Base-by-base conservation (phyloP, 2,888 invertebrate species). In the Melangyna quadrimaculata region DNA sequence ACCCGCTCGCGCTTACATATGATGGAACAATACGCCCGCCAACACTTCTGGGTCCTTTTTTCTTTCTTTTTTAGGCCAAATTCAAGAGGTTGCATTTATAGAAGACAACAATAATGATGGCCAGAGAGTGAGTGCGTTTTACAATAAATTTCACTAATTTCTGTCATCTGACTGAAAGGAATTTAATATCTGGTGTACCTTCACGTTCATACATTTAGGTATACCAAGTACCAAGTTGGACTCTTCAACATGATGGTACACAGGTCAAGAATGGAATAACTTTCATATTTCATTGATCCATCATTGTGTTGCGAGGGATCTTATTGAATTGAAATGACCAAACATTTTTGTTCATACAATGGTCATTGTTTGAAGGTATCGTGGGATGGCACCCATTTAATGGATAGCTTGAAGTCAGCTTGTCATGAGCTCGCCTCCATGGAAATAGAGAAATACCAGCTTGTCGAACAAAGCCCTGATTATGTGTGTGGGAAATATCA, bases 91-190 rank as follows among this genome's bases (percentile, higher is more conserved):
- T 70, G 74, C 53, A 77, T 53, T 48, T 70, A 48, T 45, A 27
- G 17, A 70, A 40, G 40, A 29, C 22, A 45, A 57, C 40, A 43
- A 72, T 24, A 63, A 43, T 43, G 43, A 63, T 63, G 45, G 32
- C 29, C 14, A 6, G 29, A 55, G 51, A 51, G 51, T 51, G 67
- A 80, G 73, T 73, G 81, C 77, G 73, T 81, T 81, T 78, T 81
- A 91, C 92, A 91, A 91, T 91, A 91, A 91, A 91, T 92, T 92
- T 92, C 91, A 91, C 91, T 91, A 91, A 91, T 91, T 91, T 91
- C 91, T 92, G 91, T 91, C 91, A 91, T 91, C 91, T 90, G 88
- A 89, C 89, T 90, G 70, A 87, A 70, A 86, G 86, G 73, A 32
- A 69, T 75, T 79, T 32, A 45, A 65, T 45, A 45, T 29, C 55